Evolutionary conservation across 2,113 vertebrate genomes (phyloP).

Genomic region (Agelaius phoeniceus): DNA sequence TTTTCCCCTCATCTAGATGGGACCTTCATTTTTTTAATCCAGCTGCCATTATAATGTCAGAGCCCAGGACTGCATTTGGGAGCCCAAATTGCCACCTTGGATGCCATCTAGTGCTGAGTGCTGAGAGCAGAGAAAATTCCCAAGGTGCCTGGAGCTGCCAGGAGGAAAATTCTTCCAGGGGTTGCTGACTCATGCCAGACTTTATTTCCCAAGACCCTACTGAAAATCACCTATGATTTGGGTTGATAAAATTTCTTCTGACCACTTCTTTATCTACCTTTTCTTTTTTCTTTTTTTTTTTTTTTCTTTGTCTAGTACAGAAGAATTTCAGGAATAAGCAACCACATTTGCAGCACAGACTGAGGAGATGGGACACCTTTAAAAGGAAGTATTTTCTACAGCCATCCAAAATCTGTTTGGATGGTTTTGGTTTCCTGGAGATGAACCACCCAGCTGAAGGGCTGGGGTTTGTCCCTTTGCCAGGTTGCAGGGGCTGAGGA

Average conservation of each 20-base stretch:
- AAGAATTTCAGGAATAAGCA: neutral
- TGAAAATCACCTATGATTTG: neutral
- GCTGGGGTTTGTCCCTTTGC: neutral
- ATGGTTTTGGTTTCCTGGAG: neutral
- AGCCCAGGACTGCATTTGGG: neutral
- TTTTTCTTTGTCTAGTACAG: neutral
- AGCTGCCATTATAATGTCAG: neutral
- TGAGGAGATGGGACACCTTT: neutral
- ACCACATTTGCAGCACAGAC: neutral
- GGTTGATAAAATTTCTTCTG: neutral
- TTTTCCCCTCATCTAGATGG: neutral
- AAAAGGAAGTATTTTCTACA: neutral
- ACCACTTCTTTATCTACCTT: neutral
- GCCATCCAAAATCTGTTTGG: neutral
- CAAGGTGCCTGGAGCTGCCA: neutral
- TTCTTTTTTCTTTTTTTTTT: neutral
- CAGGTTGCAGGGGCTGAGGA: neutral
- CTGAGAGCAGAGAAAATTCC: neutral
- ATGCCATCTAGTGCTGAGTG: constrained; percentile 34
- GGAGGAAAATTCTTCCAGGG: neutral
- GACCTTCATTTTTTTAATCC: neutral
- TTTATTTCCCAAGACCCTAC: neutral
- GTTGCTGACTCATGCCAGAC: neutral
- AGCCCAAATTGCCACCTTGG: neutral
- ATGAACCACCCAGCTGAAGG: neutral